phyloP scores from a whole-genome alignment of 2,888 invertebrate species.

The Dugesia japonica region DNA sequence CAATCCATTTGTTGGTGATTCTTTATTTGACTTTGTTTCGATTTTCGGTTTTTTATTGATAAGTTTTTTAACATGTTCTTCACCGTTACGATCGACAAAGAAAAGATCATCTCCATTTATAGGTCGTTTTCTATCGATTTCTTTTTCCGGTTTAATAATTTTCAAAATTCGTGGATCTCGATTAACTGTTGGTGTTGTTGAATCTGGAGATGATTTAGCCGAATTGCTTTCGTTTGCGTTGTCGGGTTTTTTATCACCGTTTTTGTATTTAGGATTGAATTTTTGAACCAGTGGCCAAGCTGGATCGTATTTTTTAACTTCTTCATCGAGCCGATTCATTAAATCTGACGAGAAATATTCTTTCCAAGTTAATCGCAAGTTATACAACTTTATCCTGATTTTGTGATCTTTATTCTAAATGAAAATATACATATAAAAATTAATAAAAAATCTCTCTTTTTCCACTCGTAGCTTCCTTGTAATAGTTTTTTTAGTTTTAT shows the following conservation, averaged over 20 bases:
- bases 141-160: not conserved
- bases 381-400: constrained; percentile 31
- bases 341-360: constrained; percentile 9
- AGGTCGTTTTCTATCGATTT: not conserved
- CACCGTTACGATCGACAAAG: not conserved
- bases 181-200: not conserved
- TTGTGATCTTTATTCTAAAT: constrained; percentile 31
- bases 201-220: not conserved
- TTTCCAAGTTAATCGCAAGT: constrained; percentile 31
- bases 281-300: constrained; percentile 31
- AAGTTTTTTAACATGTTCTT: not conserved
- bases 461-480: no score
- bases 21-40: not conserved
- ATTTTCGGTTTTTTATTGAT: not conserved
- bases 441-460: no score
- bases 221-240: not conserved
- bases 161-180: not conserved
- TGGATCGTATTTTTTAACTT: constrained; percentile 30
- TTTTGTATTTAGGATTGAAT: not conserved
- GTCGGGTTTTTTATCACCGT: not conserved
- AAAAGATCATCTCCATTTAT: not conserved
- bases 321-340: constrained; percentile 27
- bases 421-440: not conserved
- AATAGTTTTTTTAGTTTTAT: no score
- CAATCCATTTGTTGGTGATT: not conserved